Evolutionary conservation across 2,797 vertebrate genomes (phyloP), one percentile per base, ranked within the genome.

Genomic region (Enteromius viviparus): DNA sequence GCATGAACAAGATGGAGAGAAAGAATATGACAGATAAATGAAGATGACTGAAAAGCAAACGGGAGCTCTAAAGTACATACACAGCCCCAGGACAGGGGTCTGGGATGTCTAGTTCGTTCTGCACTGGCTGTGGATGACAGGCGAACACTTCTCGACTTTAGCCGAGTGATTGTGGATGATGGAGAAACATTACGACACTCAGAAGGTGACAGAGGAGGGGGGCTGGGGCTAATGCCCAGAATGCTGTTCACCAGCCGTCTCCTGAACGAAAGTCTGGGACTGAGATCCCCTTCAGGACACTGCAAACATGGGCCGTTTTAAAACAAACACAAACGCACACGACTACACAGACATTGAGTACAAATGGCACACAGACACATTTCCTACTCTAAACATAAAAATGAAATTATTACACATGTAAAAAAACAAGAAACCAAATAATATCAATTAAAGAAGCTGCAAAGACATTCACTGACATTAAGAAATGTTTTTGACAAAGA

Each of bases 171-270:
- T 62, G 87, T 51, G 78, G 87, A 92, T 60, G 91, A 86, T 85
- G 94, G 89, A 91, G 95, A 94, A 89, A 91, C 90, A 93, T 92
- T 94, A 42, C 95, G 94, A 95, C 94, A 95, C 89, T 97, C 97
- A 86, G 94, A 92, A 87, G 96, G 95, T 90, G 96, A 94, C 92
- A 95, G 97, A 87, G 96, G 91, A 84, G 96, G 95, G 87, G 90
- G 94, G 88, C 93, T 92, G 90, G 95, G 94, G 76, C 90, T 97
- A 92, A 99, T 91, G 87, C 98, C 98, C 95, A 99, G 95, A 87
- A 99, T 95, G 94, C 95, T 97, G 94, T 98, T 98, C 94, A 99
- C 97, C 95, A 99, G 96, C 91, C 97, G 95, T 91, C 94, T 96
- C 96, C 93, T 95, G 93, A 99, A 95, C 69, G 96, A 97, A 89